Percentiles rank a stretch among this genome's conserved stretches.
Conservation (phyloP, 2,888 invertebrate genomes). For the Tipula unca region DNA sequence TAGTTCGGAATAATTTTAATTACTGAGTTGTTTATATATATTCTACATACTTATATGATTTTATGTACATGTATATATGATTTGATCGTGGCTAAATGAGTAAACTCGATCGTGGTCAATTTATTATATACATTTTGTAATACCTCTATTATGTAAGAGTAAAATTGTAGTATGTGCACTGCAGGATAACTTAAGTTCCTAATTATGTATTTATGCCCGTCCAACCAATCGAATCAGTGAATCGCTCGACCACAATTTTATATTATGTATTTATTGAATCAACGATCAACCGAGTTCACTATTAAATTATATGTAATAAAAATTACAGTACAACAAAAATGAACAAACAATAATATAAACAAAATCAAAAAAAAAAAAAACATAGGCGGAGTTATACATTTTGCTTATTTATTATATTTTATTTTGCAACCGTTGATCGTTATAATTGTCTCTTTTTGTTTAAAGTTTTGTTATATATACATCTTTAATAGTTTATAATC, state of each 20-base stretch:
- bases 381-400: neutral
- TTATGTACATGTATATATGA: too few species aligned
- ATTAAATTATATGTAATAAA: neutral
- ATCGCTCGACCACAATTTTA: neutral
- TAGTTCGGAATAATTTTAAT: too few species aligned
- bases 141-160: too few species aligned
- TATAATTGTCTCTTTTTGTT: slow-evolving; percentile 8
- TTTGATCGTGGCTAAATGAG: too few species aligned
- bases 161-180: too few species aligned
- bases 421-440: neutral
- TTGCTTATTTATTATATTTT: neutral
- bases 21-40: too few species aligned
- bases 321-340: neutral
- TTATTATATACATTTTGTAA: neutral
- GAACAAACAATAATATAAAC: neutral
- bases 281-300: neutral
- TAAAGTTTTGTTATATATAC: neutral
- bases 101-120: neutral
- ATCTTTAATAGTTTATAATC: neutral
- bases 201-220: neutral
- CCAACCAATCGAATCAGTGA: neutral
- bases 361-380: neutral
- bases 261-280: neutral
- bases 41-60: too few species aligned
- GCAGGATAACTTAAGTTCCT: neutral